Base-by-base conservation (phyloP, 2,888 invertebrate genomes). In the Proisotoma minuta region DNA sequence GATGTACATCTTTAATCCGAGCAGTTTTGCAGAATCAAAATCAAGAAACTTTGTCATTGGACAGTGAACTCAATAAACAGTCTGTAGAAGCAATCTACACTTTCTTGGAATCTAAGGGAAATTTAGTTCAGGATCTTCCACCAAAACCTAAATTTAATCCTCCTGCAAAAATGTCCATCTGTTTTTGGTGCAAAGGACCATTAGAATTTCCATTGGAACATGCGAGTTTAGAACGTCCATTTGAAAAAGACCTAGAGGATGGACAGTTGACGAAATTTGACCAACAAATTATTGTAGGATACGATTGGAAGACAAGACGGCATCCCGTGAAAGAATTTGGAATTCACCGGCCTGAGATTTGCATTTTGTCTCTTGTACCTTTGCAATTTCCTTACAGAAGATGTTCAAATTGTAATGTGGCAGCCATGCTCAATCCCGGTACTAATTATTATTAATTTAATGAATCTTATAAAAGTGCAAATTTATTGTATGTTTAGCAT, bases 241-340 rank as follows among this genome's bases (percentile, higher is more conserved):
- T 34, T 34, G 3, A 22, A 49, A 28, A 49, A 12, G 47, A 29
- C n/a, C 1, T 23, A 18, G 62, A 65, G 12, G 59, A 52, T 18
- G 24, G 3, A 20, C 40, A 54, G 3, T 49, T 49, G 10, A 56
- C 59, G 23, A 22, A 28, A 20, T 51, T 65, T 20, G 65, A 62
- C 28, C n/a, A 47, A 20, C 62, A 65, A 27, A 28, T 51, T 48
- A 39, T 62, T n/a, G 57, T 56, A 20, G 65, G 65, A 12, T 62
- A 57, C 2, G 48, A 62, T 8, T 65, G 65, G 65, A 59, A 62
- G n/a, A 53, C 20, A 22, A 5, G 62, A 26, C 62, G 62, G 24
- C 49, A 62, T 5, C 65, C 62, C 28, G 29, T 52, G 18, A 57
- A 60, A 57, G 59, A 62, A 26, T 51, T 59, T 10, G 24, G 65